A percentile compares a stretch with the other conserved stretches of the same genome.
phyloP scores from a whole-genome alignment of 1,140 invertebrate species.

The Diorhabda carinulata region DNA sequence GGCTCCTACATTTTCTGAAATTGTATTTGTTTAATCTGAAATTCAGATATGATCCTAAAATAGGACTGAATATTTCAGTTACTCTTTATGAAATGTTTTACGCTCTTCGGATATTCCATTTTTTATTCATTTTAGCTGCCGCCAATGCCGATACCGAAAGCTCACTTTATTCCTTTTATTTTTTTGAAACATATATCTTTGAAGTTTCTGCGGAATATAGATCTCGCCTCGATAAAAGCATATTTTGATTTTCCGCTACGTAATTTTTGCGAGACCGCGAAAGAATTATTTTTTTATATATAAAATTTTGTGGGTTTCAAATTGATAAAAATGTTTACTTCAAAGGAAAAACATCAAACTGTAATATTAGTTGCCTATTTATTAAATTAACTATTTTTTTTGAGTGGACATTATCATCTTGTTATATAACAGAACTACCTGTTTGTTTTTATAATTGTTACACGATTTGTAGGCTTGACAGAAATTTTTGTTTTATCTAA shows the following conservation, averaged over 20 bases:
- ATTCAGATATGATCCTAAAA: conserved; percentile 25
- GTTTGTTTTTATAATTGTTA: too few relatives aligned
- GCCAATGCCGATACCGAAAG: not conserved
- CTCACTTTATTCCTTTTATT: conserved; percentile 7
- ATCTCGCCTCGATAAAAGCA: conserved; percentile 1
- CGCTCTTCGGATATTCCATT: conserved; percentile 15
- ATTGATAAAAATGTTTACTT: not conserved
- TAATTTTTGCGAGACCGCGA: not conserved
- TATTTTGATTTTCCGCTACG: not conserved
- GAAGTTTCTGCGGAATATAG: not conserved
- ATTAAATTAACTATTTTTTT: too few relatives aligned
- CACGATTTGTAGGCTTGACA: too few relatives aligned
- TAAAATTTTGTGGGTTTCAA: not conserved
- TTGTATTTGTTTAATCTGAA: conserved; percentile 28
- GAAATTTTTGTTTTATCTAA: too few relatives aligned
- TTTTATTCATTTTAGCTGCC: conserved; percentile 14
- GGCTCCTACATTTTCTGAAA: conserved; percentile 23
- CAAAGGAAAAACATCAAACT: not conserved
- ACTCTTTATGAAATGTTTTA: conserved; percentile 17
- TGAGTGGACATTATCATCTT: too few relatives aligned
- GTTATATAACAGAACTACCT: too few relatives aligned
- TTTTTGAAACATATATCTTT: not conserved
- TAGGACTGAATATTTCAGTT: conserved; percentile 23
- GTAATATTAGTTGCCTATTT: too few relatives aligned
- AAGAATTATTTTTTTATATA: not conserved